These are phyloP conservation scores for Montipora efflorescens DNA, from an alignment of 64 coral and sea anemone species.

Conservation along the genomic window DNA sequence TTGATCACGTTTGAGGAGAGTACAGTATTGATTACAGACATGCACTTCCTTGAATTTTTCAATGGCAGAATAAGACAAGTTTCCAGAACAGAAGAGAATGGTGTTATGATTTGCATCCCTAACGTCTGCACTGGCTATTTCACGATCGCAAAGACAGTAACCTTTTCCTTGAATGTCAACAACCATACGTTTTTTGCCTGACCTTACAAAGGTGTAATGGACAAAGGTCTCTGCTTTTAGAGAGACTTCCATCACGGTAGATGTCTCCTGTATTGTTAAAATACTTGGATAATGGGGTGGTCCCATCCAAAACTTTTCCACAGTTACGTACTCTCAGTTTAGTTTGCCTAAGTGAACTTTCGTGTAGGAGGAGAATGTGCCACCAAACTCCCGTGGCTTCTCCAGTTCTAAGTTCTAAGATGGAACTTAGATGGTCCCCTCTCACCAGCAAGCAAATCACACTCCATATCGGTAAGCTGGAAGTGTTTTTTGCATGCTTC, in stretches of 20 bases:
- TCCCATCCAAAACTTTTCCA: constrained; percentile 26
- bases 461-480: constrained; percentile 53
- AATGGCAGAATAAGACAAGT: constrained; percentile 52
- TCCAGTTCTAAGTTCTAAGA: constrained; percentile 67
- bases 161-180: constrained; percentile 69
- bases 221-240: constrained; percentile 71
- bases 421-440: constrained; percentile 70
- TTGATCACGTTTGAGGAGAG: constrained; percentile 37
- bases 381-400: constrained; percentile 48
- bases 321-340: constrained; percentile 50
- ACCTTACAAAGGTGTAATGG: constrained; percentile 62
- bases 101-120: constrained; percentile 39
- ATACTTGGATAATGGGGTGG: constrained; percentile 36
- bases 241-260: constrained; percentile 25
- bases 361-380: constrained; percentile 46
- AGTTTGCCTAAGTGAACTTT: constrained; percentile 1
- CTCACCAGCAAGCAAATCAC: constrained; percentile 76
- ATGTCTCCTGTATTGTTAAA: constrained; percentile 71
- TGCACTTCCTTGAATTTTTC: constrained; percentile 46
- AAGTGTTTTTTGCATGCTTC: constrained; percentile 80
- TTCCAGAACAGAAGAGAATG: constrained; percentile 70
- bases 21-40: constrained; percentile 61
- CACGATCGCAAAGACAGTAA: constrained; percentile 59
- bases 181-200: constrained; percentile 53
- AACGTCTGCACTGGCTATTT: constrained; percentile 55